phyloP scores from a whole-genome alignment of 2,888 invertebrate species.

The Drosophila flavopinicola region DNA sequence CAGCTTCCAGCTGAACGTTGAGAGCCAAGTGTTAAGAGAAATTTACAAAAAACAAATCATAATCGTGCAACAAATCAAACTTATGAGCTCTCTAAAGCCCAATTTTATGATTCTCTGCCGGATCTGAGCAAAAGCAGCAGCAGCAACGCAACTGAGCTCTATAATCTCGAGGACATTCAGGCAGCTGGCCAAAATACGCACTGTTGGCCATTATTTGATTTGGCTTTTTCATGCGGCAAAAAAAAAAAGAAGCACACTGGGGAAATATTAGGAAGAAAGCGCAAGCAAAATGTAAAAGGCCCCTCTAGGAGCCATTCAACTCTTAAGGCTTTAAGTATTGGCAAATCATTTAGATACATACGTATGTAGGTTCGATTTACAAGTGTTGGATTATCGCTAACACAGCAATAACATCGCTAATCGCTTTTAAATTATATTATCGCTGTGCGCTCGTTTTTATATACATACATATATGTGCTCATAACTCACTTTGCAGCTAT shows the following conservation, averaged over 20 bases:
- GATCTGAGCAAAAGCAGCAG: slow-evolving; percentile 28
- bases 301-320: slow-evolving; percentile 5
- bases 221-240: slow-evolving; percentile 36
- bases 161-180: slow-evolving; percentile 34
- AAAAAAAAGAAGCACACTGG: slow-evolving; percentile 38
- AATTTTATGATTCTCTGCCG: slow-evolving; percentile 54
- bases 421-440: slow-evolving; percentile 10
- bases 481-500: slow-evolving; percentile 1
- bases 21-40: slow-evolving; percentile 30
- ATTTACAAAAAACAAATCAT: slow-evolving; percentile 66
- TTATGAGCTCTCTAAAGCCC: slow-evolving; percentile 35
- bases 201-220: slow-evolving; percentile 66
- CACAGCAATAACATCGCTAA: background rate
- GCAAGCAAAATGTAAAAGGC: slow-evolving; percentile 4
- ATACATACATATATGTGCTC: background rate
- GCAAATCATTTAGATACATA: too few relatives aligned
- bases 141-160: slow-evolving; percentile 19
- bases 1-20: background rate
- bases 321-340: background rate
- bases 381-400: too few relatives aligned
- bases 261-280: slow-evolving; percentile 34
- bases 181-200: slow-evolving; percentile 13
- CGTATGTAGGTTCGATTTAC: too few relatives aligned
- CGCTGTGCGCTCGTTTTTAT: too few relatives aligned
- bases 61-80: slow-evolving; percentile 70